Evolutionary conservation across 2,797 vertebrate species (phyloP), one percentile per base, ranked within the genome.

Genomic region (Microctenopoma stevenorrisi): DNA sequence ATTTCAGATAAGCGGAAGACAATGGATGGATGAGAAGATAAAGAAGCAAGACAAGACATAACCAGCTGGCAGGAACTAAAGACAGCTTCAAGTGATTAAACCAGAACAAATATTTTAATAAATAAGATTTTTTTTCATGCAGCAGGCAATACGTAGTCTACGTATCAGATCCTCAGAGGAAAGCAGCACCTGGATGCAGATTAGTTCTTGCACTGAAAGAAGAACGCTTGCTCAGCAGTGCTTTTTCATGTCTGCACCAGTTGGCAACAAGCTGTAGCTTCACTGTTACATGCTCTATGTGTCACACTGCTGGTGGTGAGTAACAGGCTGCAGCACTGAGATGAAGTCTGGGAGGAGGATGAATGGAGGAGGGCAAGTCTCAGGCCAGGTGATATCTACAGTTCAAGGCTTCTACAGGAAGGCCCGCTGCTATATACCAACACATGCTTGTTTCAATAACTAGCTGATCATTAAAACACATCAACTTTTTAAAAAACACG

Each of bases 211-310:
- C 46, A 60, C 9, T 43, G 4, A 47, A 22, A 59, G 47, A 43
- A 12, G 7, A 56, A 33, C 13, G 48, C 38, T 54, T 60, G 35
- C 50, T 77, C 22, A 72, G 76, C 50, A 61, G 59, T 71, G 65
- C 38, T 77, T 26, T 12, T 54, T 5, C 35, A 49, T 5, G 40
- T 64, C 33, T 46, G 55, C 68, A 68, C 54, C 66, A 28, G 52
- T 14, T 52, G 51, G 48, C 57, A 75, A 56, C 35, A 22, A 70
- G 70, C 69, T 43, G 38, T 43, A 71, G 65, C 59, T 46, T 69
- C 49, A 46, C 64, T 18, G 44, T 56, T 37, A 64, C 85, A 88
- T 91, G 90, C 87, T 61, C 38, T 43, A 44, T 38, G 37, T 10
- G 37, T 38, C 4, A 38, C 9, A 10, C 37, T 38, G 37, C 37